Conservation (phyloP, 1,140 invertebrate species). For the Neodiprion pinetum region DNA sequence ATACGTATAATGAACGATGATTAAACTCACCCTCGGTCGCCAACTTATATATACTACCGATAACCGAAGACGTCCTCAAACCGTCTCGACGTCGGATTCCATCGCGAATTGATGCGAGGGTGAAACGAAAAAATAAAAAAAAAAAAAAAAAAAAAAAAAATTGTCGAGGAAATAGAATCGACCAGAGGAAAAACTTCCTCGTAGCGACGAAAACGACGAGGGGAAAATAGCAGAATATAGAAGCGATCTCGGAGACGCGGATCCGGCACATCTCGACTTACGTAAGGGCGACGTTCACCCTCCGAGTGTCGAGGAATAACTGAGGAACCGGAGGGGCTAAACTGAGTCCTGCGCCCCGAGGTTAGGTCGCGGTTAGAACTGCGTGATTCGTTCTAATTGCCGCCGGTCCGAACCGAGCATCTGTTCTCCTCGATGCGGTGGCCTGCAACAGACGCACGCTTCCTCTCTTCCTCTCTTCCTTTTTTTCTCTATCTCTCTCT, state of each 20-base stretch:
- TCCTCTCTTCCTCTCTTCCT: not conserved
- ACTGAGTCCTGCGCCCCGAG: slow-evolving; percentile 1
- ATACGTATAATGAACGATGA: no score
- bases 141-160: no score
- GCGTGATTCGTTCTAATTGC: slow-evolving; percentile 7
- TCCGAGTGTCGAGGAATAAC: slow-evolving; percentile 2
- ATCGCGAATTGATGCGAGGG: no score
- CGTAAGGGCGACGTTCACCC: not conserved
- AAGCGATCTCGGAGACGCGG: not conserved
- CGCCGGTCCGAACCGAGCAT: slow-evolving; percentile 3
- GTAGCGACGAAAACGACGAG: not conserved
- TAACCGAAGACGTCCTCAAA: no score
- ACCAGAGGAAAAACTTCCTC: no score
- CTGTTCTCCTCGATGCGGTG: not conserved
- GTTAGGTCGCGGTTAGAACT: not conserved
- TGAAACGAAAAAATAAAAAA: no score
- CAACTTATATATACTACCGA: no score
- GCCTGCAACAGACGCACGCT: not conserved
- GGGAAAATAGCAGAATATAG: not conserved
- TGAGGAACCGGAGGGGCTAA: not conserved
- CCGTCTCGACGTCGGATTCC: no score
- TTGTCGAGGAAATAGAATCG: no score
- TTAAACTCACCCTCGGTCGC: no score
- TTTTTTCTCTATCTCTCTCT: no score
- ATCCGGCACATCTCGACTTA: not conserved